These are phyloP conservation scores for Acromyrmex echinatior DNA, from an alignment of 1,140 invertebrate genomes.

Conservation along the genomic window DNA sequence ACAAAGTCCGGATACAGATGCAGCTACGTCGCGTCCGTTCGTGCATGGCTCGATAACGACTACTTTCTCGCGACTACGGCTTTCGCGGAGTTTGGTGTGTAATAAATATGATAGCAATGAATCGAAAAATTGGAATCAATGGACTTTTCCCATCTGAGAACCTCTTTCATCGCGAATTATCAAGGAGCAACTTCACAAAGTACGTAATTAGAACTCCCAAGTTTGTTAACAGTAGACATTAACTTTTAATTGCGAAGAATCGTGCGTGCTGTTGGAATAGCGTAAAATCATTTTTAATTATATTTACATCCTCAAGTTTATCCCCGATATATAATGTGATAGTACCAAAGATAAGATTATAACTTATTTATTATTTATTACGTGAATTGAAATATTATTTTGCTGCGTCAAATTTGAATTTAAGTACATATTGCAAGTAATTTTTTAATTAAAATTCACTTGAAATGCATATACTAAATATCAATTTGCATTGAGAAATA, in stretches of 20 bases:
- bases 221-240: conserved; percentile 32
- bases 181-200: background rate
- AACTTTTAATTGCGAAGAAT: conserved; percentile 23
- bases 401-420: background rate
- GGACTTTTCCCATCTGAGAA: background rate
- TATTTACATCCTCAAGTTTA: background rate
- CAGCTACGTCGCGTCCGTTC: conserved; percentile 13
- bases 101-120: conserved; percentile 19
- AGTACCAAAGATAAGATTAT: background rate
- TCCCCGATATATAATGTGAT: background rate
- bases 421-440: background rate
- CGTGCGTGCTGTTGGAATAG: background rate
- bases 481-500: conserved; percentile 29
- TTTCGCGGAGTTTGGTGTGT: background rate
- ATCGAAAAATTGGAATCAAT: conserved; percentile 16
- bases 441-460: background rate
- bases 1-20: conserved; percentile 43
- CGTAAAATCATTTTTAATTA: background rate
- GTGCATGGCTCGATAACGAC: conserved; percentile 29
- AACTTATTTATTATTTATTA: conserved; percentile 7
- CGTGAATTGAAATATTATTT: background rate
- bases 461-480: conserved; percentile 11
- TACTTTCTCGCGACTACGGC: conserved; percentile 21
- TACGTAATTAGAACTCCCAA: conserved; percentile 21
- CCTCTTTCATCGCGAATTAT: background rate